A percentile compares a stretch with the other conserved stretches of the same genome.
phyloP scores from a whole-genome alignment of 2,797 vertebrate genomes.

The Smutsia gigantea region DNA sequence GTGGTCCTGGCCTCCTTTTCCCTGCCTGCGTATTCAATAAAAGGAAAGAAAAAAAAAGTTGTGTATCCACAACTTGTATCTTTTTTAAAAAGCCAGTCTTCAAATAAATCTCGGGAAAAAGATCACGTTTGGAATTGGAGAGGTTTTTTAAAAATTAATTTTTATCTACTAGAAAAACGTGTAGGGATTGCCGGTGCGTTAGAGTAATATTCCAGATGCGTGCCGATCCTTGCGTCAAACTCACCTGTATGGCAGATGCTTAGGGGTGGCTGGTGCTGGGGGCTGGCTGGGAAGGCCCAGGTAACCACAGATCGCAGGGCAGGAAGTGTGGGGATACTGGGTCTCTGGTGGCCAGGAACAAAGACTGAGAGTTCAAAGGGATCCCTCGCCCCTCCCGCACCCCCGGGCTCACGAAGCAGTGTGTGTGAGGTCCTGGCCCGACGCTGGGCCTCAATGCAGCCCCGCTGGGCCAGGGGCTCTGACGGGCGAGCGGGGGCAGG shows the following conservation, averaged over 20 bases:
- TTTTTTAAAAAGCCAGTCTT: neutral
- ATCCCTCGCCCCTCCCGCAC: constrained; percentile 47
- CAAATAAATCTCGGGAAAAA: too few species aligned
- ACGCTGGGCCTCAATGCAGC: neutral
- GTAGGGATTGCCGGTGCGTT: neutral
- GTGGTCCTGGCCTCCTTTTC: neutral
- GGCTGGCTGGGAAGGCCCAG: neutral
- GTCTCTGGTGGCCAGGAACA: constrained; percentile 81
- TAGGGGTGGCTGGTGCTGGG: neutral
- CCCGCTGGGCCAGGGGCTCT: neutral
- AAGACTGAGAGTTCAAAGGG: constrained; percentile 81
- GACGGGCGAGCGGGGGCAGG: neutral
- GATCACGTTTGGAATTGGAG: neutral
- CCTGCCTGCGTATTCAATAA: neutral
- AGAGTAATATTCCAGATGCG: rapidly evolving
- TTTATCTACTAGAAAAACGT: neutral
- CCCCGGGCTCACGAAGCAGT: neutral
- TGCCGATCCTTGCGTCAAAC: rapidly evolving
- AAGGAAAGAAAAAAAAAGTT: neutral
- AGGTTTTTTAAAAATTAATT: neutral
- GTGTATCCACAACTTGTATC: neutral
- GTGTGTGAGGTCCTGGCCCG: constrained; percentile 63
- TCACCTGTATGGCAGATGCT: neutral
- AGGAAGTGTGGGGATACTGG: neutral
- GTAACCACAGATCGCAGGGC: neutral